A percentile compares a stretch with the other conserved stretches of the same genome.
Conservation (phyloP, 2,888 invertebrate genomes). For the Orthosia cruda region DNA sequence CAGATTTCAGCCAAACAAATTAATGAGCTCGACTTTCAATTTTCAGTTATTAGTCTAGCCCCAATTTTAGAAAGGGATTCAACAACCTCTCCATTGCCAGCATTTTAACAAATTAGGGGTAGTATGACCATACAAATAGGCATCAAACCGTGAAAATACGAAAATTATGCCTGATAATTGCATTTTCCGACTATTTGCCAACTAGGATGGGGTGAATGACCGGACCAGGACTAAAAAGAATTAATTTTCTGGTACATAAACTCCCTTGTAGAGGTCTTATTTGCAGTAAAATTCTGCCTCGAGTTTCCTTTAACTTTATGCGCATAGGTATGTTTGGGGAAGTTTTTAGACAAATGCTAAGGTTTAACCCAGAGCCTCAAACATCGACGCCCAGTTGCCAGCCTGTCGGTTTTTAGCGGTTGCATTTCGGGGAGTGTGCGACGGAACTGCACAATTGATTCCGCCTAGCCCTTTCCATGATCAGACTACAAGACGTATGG, state of each 20-base stretch:
- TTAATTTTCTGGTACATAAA: conserved; percentile 42
- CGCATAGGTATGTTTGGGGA: no score
- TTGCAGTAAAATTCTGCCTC: conserved; percentile 24
- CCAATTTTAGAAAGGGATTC: conserved; percentile 11
- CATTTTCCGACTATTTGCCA: conserved; percentile 19
- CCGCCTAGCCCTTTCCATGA: no score
- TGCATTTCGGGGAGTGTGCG: no score
- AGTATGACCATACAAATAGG: conserved; percentile 26
- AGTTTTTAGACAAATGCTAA: no score
- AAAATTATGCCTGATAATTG: conserved; percentile 39
- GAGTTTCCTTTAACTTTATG: background rate
- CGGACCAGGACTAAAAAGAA: conserved; percentile 15
- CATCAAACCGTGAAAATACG: conserved; percentile 17
- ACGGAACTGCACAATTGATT: no score
- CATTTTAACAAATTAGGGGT: conserved; percentile 25
- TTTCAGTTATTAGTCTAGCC: background rate
- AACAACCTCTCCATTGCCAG: background rate
- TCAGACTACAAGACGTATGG: no score
- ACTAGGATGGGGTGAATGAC: conserved; percentile 32
- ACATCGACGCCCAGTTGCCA: no score
- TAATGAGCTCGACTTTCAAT: background rate
- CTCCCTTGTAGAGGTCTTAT: conserved; percentile 14
- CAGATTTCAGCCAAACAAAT: background rate
- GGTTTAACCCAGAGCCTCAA: no score
- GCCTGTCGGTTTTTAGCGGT: no score